Evolutionary conservation across 2,113 vertebrate genomes (phyloP), one percentile per base, ranked within the genome.

Genomic region (Rissa tridactyla): DNA sequence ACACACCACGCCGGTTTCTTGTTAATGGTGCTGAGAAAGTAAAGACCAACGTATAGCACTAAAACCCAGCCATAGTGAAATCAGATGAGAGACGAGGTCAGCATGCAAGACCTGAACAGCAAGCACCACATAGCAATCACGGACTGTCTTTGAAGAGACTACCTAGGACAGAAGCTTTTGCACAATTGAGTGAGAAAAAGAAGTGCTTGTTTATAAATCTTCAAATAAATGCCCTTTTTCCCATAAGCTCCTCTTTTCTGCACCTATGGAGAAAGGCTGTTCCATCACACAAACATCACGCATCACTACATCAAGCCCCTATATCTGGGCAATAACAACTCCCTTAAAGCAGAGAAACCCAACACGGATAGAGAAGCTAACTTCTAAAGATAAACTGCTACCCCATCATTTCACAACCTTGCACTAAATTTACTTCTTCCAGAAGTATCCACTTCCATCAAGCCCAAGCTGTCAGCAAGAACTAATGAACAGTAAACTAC

Each of bases 241-340:
- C 52, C 19, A 14, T 13, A 64, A 88, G 58, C 1, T 75, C 42
- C 57, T 60, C n/a, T 84, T n/a, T 66, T 55, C n/a, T 38, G 32
- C 44, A 82, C 8, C 18, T 47, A 22, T 0, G 14, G 26, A 70
- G 17, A 86, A 86, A 68, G 21, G 17, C 38, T 40, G 57, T 69
- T 72, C 23, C 42, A 66, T 30, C 29, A 51, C 7, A 64, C 9
- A 77, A 80, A 73, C 4, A 60, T 32, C 38, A 58, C 0, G 0
- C 6, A 2, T 9, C 17, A 19, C n/a, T 61, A 49, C 18, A 58
- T 10, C 47, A 83, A 94, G 29, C 27, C 47, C 32, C 42, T 51
- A 0, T 10, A 34, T 6, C 27, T 32, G 30, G 15, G 15, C 18
- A 90, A 54, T 26, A 52, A 29, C 69, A 57, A 55, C 17, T 6